Conservation (phyloP, 2,113 vertebrate species). For the Sinocyclocheilus grahami region DNA sequence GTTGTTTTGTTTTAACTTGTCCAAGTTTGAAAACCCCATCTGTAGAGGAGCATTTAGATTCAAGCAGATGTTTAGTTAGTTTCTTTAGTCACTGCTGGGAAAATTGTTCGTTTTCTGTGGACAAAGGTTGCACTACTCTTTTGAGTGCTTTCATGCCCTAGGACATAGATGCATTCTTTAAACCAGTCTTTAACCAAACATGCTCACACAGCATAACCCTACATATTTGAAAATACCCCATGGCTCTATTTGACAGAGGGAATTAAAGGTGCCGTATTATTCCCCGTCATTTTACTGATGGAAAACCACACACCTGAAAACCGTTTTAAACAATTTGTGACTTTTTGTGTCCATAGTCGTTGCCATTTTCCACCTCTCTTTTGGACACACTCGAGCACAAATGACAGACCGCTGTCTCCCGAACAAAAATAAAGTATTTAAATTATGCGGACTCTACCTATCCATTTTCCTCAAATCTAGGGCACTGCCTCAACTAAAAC, state of each 20-base stretch:
- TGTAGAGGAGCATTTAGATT: neutral
- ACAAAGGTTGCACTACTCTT: conserved; percentile 12
- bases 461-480: conserved; percentile 60
- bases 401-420: neutral
- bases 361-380: neutral
- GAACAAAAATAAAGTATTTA: neutral
- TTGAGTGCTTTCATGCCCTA: neutral
- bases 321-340: neutral
- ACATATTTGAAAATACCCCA: conserved; percentile 51
- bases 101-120: neutral
- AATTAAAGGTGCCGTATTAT: conserved; percentile 24
- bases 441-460: neutral
- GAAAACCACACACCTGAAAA: conserved; percentile 23
- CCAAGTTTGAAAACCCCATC: neutral
- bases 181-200: conserved; percentile 32
- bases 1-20: neutral
- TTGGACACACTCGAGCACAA: neutral
- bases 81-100: neutral
- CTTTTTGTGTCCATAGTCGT: conserved; percentile 5
- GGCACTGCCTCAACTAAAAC: conserved; percentile 60
- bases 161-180: conserved; percentile 24
- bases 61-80: neutral
- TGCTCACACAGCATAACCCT: conserved; percentile 8
- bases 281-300: conserved; percentile 2
- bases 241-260: conserved; percentile 24